Base-by-base conservation (phyloP, 1,140 invertebrate genomes). In the Drosophila lowei region DNA sequence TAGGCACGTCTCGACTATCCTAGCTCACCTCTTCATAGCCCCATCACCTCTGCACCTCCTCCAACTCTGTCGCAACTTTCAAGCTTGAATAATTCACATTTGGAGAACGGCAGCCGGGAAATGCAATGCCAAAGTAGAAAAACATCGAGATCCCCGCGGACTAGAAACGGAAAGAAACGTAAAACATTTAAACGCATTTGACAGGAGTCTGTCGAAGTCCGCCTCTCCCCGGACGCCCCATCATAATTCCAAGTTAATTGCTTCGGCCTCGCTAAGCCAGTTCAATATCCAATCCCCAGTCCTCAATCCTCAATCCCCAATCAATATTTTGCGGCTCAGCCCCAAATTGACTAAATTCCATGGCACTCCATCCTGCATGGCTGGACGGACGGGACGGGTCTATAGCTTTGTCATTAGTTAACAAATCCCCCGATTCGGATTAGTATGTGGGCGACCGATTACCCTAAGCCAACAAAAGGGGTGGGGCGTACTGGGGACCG, bases 241-340 rank as follows among this genome's bases (percentile, higher is more conserved):
- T 70, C 64, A 59, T 68, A 74, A 81, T 62, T 72, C 63, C 59
- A 77, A 78, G 63, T 74, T 81, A 81, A 81, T 81, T 81, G 79
- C 57, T 47, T 65, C 65, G 48, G 63, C 68, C 38, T 30, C 44
- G 55, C 46, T 50, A 77, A 77, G 59, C 60, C 58, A 62, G 58
- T 54, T 3, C 60, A 43, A 81, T 68, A 63, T 60, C 63, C 55
- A 59, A 77, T 83, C 73, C 6, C 3, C 8, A 30, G 9, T 30
- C 28, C 8, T 0, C 28, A 8, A 30, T 30, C 28, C 28, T 2
- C 57, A 49, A 81, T 68, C 68, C 64, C 68, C 52, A 62, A 83
- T 83, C 73, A 68, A 78, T 81, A 83, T 65, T 77, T 65, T 73
- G 53, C n/a, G 23, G 23, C 62, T 28, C 13, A 18, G 23, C 6